These are phyloP conservation scores for Vanessa cardui DNA, from an alignment of 2,888 invertebrate genomes.

Conservation along the genomic window DNA sequence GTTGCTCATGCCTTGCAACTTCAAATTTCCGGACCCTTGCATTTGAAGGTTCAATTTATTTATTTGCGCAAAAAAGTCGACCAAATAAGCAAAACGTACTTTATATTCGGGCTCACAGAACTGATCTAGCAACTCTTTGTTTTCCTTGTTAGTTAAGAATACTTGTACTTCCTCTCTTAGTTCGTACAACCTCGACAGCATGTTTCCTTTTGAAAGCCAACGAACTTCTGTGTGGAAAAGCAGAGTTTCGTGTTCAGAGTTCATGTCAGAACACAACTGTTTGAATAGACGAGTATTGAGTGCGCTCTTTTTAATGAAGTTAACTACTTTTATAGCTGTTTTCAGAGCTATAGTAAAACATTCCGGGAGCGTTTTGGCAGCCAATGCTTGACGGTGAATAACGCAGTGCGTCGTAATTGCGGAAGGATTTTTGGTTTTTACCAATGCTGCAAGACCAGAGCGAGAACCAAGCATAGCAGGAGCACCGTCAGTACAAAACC, in stretches of 20 bases:
- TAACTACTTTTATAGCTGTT: conserved; percentile 29
- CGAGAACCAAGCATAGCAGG: too few relatives aligned
- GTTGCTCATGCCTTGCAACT: conserved; percentile 3
- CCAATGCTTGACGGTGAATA: conserved; percentile 40
- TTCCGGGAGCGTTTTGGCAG: conserved; percentile 36
- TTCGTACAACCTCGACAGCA: conserved; percentile 29
- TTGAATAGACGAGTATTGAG: conserved; percentile 2
- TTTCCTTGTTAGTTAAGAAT: conserved; percentile 25
- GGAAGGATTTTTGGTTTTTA: conserved; percentile 39
- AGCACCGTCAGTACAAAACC: too few relatives aligned
- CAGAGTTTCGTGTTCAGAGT: conserved; percentile 19
- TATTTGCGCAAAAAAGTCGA: conserved; percentile 8
- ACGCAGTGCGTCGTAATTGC: conserved; percentile 26
- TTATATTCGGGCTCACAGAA: conserved; percentile 32
- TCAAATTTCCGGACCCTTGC: conserved; percentile 26
- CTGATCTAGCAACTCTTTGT: conserved; percentile 2
- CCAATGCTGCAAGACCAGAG: too few relatives aligned
- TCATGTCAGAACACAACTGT: conserved; percentile 11
- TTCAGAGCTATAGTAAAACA: conserved; percentile 25
- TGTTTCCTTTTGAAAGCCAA: conserved; percentile 35
- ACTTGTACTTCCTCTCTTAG: conserved; percentile 26
- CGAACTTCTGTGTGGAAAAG: conserved; percentile 33
- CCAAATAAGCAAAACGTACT: conserved; percentile 14
- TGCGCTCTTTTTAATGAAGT: conserved; percentile 28
- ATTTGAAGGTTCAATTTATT: conserved; percentile 37